phyloP scores from a whole-genome alignment of 2,113 vertebrate genomes.

The Vicugna pacos region DNA sequence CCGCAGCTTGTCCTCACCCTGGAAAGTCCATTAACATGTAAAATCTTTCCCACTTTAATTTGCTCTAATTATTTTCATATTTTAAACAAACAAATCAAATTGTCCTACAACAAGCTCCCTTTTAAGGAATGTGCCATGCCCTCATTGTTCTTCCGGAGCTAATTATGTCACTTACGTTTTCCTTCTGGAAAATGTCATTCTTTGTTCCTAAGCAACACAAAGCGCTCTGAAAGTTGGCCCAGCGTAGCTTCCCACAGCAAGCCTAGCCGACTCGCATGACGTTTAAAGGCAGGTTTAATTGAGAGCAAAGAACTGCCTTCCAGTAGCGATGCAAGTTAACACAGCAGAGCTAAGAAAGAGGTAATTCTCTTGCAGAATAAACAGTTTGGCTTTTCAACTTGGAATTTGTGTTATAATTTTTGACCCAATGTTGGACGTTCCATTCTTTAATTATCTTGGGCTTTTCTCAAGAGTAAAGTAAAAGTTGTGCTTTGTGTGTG shows the following conservation, averaged over 20 bases:
- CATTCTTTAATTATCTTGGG: constrained; percentile 29
- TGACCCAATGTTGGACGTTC: neutral
- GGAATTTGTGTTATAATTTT: neutral
- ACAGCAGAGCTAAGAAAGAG: neutral
- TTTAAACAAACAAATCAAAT: constrained; percentile 72
- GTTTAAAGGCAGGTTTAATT: constrained; percentile 71
- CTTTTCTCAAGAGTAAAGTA: constrained; percentile 68
- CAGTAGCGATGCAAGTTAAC: constrained; percentile 60
- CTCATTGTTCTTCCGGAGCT: constrained; percentile 74
- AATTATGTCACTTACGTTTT: constrained; percentile 84
- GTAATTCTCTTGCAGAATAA: constrained; percentile 60
- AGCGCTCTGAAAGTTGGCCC: constrained; percentile 81
- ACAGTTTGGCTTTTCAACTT: constrained; percentile 56
- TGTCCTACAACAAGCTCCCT: constrained; percentile 35
- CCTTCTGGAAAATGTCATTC: constrained; percentile 82
- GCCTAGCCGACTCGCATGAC: constrained; percentile 78
- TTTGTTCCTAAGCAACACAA: constrained; percentile 81
- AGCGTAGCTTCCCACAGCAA: constrained; percentile 77
- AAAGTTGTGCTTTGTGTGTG: constrained; percentile 2
- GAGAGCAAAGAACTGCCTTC: constrained; percentile 52
- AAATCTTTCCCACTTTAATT: constrained; percentile 48
- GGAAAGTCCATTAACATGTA: neutral
- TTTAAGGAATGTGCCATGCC: constrained; percentile 48
- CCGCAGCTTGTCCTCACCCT: neutral
- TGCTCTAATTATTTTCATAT: constrained; percentile 74